Base-by-base conservation (phyloP, 2,113 vertebrate species). In the Oryzias javanicus region DNA sequence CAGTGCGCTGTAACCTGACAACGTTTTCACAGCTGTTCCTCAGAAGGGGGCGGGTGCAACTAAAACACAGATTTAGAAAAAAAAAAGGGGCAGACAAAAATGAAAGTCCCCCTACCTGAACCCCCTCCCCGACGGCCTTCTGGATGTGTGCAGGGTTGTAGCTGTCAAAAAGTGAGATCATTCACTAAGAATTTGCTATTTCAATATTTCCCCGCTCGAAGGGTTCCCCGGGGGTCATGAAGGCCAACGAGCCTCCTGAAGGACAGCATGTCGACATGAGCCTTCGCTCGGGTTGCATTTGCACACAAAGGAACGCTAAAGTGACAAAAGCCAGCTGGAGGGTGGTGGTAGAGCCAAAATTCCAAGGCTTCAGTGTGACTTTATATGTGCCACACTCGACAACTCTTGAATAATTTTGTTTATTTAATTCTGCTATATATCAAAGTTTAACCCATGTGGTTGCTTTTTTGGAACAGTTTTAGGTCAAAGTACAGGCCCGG, bases 21-120 rank as follows among this genome's bases (percentile, higher is more conserved):
- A 87, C 74, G 78, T 93, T 94, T 93, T 89, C 82, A 93, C 93
- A 94, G 93, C 93, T 94, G 93, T 90, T 92, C 84, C 90, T 88
- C n/a, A 12, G 85, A 86, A 91, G 93, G 92, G 94, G 92, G 92
- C 92, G 89, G 92, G 88, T 86, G 89, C 88, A 90, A 84, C 76
- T 84, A 83, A 87, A 91, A 76, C 80, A 76, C 20, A 16, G 69
- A 59, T 59, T 67, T 70, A 70, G 55, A 86, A 66, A 67, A 53
- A 42, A 20, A 10, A 78, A 63, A 35, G 10, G 10, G n/a, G 45
- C 19, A 19, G 46, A 19, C 46, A 68, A 76, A 86, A 80, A 62
- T 25, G 17, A 60, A 68, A 14, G 44, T 25, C 41, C 56, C 60
- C 22, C 51, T 35, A 35, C 35, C 35, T 35, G 35, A 35, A 3